Conservation (phyloP, 2,888 invertebrate species). For the Myopa tessellatipennis region DNA sequence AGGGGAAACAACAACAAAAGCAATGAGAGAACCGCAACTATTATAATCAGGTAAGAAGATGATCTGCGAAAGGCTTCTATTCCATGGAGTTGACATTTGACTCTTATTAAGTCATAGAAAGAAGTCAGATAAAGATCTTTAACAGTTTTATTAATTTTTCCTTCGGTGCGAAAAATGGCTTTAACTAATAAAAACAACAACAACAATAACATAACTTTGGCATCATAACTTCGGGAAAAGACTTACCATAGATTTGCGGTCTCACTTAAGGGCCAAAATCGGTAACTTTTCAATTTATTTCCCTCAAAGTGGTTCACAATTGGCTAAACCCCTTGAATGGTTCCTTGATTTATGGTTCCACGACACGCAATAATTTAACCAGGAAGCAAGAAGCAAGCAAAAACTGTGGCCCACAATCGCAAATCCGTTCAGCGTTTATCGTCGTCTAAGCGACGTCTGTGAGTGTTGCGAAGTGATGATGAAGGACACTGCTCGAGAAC, state of each 20-base stretch:
- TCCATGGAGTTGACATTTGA: too few species aligned
- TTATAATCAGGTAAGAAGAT: too few species aligned
- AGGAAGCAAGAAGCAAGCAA: background rate
- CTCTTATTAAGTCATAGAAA: too few species aligned
- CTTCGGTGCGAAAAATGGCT: background rate
- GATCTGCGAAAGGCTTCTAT: too few species aligned
- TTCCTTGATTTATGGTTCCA: constrained; percentile 58
- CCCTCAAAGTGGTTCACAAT: constrained; percentile 59
- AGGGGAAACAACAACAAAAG: too few species aligned
- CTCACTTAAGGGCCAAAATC: constrained; percentile 53
- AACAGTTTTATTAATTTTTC: background rate
- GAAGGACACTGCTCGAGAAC: too few species aligned
- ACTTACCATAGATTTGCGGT: constrained; percentile 40
- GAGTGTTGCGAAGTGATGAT: too few species aligned
- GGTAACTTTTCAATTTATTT: constrained; percentile 59
- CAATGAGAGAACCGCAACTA: too few species aligned
- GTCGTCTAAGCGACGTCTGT: too few species aligned
- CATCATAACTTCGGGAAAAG: constrained; percentile 2
- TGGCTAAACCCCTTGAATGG: constrained; percentile 60
- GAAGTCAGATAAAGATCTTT: too few species aligned
- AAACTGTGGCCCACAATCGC: too few species aligned
- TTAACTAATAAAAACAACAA: constrained; percentile 19
- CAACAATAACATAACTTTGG: constrained; percentile 16
- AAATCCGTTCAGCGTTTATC: too few species aligned
- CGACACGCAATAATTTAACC: constrained; percentile 53